Conservation (phyloP, 2,797 vertebrate species). For the Pseudochirops corinnae region DNA sequence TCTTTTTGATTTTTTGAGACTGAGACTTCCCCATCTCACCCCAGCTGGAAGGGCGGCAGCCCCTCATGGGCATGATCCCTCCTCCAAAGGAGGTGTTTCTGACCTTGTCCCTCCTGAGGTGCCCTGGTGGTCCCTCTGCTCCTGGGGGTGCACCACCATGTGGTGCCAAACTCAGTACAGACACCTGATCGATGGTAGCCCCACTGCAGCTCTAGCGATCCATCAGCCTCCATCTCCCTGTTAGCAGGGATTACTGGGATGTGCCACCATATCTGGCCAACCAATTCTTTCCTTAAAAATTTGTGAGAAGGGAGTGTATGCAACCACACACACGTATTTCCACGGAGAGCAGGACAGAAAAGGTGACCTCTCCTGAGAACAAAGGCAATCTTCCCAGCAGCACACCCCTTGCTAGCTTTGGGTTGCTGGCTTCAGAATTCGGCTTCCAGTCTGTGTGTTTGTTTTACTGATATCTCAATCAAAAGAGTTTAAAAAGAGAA, state of each 20-base stretch:
- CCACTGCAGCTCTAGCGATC: background rate
- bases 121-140: background rate
- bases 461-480: background rate
- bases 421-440: background rate
- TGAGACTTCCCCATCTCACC: background rate
- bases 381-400: background rate
- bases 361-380: background rate
- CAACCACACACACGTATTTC: background rate
- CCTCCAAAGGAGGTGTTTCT: background rate
- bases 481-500: slow-evolving; percentile 19
- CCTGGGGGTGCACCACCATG: background rate
- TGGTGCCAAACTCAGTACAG: background rate
- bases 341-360: background rate
- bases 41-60: background rate
- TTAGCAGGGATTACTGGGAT: background rate
- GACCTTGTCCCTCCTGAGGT: background rate
- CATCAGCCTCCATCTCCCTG: background rate
- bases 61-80: background rate
- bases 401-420: too few relatives aligned
- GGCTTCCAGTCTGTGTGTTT: background rate
- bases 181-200: background rate
- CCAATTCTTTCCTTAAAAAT: background rate
- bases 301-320: background rate
- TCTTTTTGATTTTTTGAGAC: background rate
- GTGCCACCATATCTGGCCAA: background rate